Percentiles rank a stretch among this genome's conserved stretches.
Evolutionary conservation across 2,888 invertebrate genomes (phyloP).

Genomic region (Lomographa bimaculata): DNA sequence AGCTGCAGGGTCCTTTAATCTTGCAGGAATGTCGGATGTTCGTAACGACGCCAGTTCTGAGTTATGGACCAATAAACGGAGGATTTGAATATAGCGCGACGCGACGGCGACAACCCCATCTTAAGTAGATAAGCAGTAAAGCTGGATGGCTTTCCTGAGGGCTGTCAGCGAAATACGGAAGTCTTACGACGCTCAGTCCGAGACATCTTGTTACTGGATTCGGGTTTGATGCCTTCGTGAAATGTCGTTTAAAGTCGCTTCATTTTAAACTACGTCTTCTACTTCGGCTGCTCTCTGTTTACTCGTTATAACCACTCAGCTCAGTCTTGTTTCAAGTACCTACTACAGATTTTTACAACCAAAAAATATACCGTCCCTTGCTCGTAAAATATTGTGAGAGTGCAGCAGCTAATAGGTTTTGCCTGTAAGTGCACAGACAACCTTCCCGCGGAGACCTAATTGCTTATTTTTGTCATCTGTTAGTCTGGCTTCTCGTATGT

Average conservation of each 20-base stretch:
- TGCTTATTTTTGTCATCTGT: conserved; percentile 43
- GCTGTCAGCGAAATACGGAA: conserved; percentile 21
- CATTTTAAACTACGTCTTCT: conserved; percentile 12
- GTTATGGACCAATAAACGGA: conserved; percentile 73
- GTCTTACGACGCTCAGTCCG: conserved; percentile 16
- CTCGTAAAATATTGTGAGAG: conserved; percentile 24
- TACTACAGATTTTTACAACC: conserved; percentile 9
- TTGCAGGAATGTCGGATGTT: conserved; percentile 65
- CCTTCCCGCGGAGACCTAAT: conserved; percentile 33
- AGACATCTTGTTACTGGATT: conserved; percentile 25
- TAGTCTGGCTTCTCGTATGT: conserved; percentile 39
- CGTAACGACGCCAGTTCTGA: conserved; percentile 62
- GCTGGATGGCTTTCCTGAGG: conserved; percentile 38
- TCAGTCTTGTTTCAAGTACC: no score
- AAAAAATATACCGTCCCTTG: conserved; percentile 4
- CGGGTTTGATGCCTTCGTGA: conserved; percentile 14
- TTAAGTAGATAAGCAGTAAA: conserved; percentile 41
- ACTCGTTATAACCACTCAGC: no score
- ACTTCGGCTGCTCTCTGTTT: neutral
- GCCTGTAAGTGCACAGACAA: conserved; percentile 27
- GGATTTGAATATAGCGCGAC: conserved; percentile 66
- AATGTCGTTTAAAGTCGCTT: conserved; percentile 17
- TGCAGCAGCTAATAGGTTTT: conserved; percentile 28
- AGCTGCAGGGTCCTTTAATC: conserved; percentile 63
- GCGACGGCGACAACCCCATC: conserved; percentile 53